These are phyloP conservation scores for Callithrix jacchus DNA, from an alignment of 2,113 vertebrate species.

Conservation along the genomic window DNA sequence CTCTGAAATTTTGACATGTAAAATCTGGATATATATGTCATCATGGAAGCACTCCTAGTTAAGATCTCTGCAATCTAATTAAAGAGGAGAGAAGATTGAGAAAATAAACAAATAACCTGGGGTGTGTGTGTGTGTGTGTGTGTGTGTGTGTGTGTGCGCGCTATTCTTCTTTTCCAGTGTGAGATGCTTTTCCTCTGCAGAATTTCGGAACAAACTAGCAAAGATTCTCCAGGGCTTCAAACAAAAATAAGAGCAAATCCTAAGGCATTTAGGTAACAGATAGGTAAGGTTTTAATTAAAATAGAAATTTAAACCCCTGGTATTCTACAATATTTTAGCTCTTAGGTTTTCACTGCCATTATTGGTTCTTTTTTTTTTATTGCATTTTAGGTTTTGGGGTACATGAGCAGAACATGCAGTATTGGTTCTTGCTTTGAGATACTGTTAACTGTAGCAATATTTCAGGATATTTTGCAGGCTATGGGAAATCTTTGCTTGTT, in stretches of 20 bases:
- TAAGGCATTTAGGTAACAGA: conserved; percentile 33
- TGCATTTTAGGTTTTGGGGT: too few species aligned
- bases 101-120: neutral
- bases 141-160: neutral
- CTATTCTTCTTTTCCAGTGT: neutral
- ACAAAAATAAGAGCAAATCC: neutral
- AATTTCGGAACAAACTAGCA: neutral
- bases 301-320: neutral
- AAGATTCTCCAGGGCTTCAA: neutral
- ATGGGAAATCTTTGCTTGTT: neutral
- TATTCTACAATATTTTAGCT: neutral
- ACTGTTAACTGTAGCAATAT: neutral
- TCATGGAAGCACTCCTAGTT: neutral
- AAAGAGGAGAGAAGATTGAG: neutral
- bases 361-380: neutral
- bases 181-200: neutral
- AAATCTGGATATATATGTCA: neutral
- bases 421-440: neutral
- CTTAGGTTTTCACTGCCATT: neutral
- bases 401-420: too few species aligned
- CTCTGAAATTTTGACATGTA: conserved; percentile 32
- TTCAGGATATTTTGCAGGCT: neutral
- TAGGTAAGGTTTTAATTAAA: conserved; percentile 24
- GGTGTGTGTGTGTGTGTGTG: neutral
- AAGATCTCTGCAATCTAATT: conserved; percentile 22